Evolutionary conservation across 2,888 invertebrate species (phyloP), one percentile per base, ranked within the genome.

Genomic region (Resseliella maxima): DNA sequence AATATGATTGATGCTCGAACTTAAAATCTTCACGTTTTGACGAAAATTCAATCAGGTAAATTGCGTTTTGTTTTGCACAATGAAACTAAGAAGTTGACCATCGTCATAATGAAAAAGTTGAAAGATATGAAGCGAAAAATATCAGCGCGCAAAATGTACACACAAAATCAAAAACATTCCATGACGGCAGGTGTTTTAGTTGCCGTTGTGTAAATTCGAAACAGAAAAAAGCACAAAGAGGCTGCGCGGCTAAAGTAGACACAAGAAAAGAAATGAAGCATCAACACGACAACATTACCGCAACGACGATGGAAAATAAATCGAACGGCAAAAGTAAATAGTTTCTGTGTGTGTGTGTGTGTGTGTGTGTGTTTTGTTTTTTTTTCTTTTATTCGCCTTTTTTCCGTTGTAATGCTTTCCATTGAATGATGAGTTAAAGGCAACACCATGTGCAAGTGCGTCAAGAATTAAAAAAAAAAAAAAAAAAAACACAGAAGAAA

Each of bases 81-180:
- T n/a, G n/a, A 24, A 59, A 24, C 24, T 24, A 59, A 59, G 2
- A 59, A 2, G 18, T 18, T 50, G 46, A 18, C 46, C 46, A 50
- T 2, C 18, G 2, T 6, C 46, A 50, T 50, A 8, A 50, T 50
- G 8, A 41, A 41, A 8, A 18, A 8, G 8, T 18, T 50, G 18
- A 18, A 50, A 18, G 18, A 59, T 24, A 27, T 15, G 72, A 12
- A 59, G 15, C 27, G 10, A 50, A 24, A 15, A 24, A 83, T 38
- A 83, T 38, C 38, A 38, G n/a, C 83, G 38, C 38, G n/a, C 8
- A 83, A 83, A 36, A 83, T 38, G 36, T 38, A 38, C n/a, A 50
- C 2, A 83, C 24, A 38, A 83, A 83, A 83, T 83, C 72, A 83
- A 38, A 83, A 83, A 83, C 83, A 83, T 83, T 83, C 83, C 83